Evolutionary conservation across 2,888 invertebrate genomes (phyloP).

Genomic region (Neoascia interrupta): DNA sequence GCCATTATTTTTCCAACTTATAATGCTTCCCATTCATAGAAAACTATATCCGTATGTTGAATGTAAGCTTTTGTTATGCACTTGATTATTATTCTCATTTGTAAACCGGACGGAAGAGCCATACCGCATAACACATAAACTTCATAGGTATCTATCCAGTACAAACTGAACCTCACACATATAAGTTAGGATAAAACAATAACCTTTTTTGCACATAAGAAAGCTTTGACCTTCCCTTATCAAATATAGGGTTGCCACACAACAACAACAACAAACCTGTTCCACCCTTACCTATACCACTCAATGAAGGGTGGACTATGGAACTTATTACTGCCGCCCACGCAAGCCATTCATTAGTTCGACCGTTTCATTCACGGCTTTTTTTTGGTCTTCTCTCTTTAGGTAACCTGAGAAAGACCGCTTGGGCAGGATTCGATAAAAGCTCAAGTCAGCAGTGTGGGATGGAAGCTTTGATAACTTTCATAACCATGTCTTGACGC

Average conservation of each 20-base stretch:
- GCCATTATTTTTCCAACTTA: conserved; percentile 20
- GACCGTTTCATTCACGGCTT: conserved; percentile 63
- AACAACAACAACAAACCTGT: conserved; percentile 5
- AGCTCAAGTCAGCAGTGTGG: conserved; percentile 21
- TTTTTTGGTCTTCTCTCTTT: conserved; percentile 37
- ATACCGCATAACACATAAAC: no score
- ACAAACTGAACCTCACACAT: not conserved
- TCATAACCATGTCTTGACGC: conserved; percentile 19
- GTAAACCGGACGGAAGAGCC: not conserved
- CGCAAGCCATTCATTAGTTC: conserved; percentile 68
- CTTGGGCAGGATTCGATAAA: conserved; percentile 24
- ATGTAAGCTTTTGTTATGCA: conserved; percentile 33
- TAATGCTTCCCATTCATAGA: conserved; percentile 35
- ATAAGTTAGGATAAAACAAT: conserved; percentile 29
- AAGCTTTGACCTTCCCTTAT: conserved; percentile 67
- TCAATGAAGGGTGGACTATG: conserved; percentile 17
- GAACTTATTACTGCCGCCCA: conserved; percentile 57
- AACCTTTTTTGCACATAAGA: conserved; percentile 9
- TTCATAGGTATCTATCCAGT: no score
- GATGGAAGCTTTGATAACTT: conserved; percentile 32
- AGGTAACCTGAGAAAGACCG: conserved; percentile 2
- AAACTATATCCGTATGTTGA: conserved; percentile 15
- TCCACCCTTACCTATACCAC: conserved; percentile 31
- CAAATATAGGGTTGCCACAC: conserved; percentile 28
- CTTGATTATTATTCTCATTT: conserved; percentile 11